Conservation (phyloP, 2,797 vertebrate genomes). For the Vultur gryphus region DNA sequence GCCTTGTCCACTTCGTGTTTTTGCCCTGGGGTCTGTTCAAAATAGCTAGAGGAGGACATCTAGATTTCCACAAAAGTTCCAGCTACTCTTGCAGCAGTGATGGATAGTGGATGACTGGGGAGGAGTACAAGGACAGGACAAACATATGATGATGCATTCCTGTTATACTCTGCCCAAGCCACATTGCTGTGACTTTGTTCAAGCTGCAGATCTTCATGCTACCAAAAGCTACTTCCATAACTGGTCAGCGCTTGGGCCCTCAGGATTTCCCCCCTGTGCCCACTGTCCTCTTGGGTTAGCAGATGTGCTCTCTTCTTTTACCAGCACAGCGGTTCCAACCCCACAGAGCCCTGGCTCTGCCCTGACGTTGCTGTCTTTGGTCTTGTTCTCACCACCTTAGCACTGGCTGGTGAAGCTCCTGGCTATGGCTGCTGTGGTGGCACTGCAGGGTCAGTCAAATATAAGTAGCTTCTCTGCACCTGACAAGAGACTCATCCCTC, state of each 20-base stretch:
- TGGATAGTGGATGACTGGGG: neutral
- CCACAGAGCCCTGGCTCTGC: neutral
- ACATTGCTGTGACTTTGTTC: neutral
- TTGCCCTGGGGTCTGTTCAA: neutral
- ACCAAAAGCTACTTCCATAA: neutral
- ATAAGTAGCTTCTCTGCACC: neutral
- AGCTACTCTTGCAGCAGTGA: neutral
- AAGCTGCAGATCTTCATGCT: neutral
- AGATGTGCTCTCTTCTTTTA: neutral
- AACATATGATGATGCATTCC: neutral
- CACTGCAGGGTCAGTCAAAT: neutral
- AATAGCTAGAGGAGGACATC: neutral
- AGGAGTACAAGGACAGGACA: neutral
- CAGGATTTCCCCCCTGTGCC: neutral
- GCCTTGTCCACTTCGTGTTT: neutral
- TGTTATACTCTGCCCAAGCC: rapidly evolving
- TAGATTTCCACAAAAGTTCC: neutral
- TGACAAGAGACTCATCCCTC: neutral
- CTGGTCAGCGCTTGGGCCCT: neutral
- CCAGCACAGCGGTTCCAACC: neutral
- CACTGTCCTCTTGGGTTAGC: neutral
- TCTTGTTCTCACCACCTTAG: neutral
- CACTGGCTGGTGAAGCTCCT: neutral
- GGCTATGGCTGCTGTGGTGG: neutral
- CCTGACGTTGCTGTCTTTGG: neutral